phyloP scores from a whole-genome alignment of 2,888 invertebrate genomes.

The Marronus borbonicus region DNA sequence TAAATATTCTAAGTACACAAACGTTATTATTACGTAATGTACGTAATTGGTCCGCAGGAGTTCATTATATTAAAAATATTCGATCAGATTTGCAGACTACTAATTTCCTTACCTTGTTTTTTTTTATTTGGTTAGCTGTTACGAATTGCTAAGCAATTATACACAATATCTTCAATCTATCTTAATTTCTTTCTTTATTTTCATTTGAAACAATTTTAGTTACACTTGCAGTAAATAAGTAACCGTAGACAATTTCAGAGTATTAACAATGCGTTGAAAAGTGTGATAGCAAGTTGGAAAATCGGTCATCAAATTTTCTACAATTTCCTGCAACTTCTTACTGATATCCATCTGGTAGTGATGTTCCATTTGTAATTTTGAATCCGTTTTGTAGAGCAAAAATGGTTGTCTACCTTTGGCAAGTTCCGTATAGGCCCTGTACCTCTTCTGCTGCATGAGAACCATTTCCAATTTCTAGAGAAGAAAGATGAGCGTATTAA shows the following conservation, averaged over 20 bases:
- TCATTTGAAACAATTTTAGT: not conserved
- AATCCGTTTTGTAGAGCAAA: conserved; percentile 66
- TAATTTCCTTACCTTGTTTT: too few species aligned
- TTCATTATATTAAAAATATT: too few species aligned
- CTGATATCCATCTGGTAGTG: conserved; percentile 75
- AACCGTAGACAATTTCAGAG: conserved; percentile 67
- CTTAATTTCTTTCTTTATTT: too few species aligned
- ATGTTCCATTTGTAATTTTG: conserved; percentile 73
- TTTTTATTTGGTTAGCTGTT: too few species aligned
- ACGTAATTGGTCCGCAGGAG: too few species aligned
- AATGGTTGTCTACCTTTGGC: conserved; percentile 67
- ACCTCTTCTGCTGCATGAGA: conserved; percentile 80
- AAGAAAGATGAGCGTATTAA: not conserved
- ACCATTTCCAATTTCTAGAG: conserved; percentile 74
- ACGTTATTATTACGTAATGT: too few species aligned
- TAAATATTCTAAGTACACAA: too few species aligned
- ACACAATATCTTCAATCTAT: too few species aligned
- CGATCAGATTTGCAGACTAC: too few species aligned
- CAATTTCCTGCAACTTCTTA: conserved; percentile 74
- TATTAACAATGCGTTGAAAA: conserved; percentile 71
- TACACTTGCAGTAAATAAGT: not conserved
- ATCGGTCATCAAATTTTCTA: conserved; percentile 74
- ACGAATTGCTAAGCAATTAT: too few species aligned
- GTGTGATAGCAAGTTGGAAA: conserved; percentile 75
- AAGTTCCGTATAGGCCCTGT: conserved; percentile 74